Percentiles rank a stretch among this genome's conserved stretches.
These are phyloP conservation scores for Isaurus tuberculatus DNA, from an alignment of 92 coral and sea anemone species.

Conservation along the genomic window DNA sequence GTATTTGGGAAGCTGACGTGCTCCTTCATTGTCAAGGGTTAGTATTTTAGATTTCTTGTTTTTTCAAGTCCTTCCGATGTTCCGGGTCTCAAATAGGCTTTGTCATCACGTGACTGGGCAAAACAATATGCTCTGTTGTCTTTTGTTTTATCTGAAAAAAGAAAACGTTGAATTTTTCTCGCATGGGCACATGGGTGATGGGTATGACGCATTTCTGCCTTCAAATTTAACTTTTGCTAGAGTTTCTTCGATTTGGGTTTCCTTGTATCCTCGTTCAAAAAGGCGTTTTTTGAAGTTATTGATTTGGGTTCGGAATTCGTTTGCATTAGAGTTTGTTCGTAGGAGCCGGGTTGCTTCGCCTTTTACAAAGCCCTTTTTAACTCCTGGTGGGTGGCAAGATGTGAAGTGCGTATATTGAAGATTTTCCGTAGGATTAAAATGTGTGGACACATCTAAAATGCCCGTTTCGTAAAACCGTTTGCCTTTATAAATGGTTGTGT, in stretches of 20 bases:
- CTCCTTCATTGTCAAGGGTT: slow-evolving; percentile 24
- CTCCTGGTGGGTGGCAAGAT: slow-evolving; percentile 52
- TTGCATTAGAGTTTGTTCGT: slow-evolving; percentile 32
- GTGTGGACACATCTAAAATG: slow-evolving; percentile 43
- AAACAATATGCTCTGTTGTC: slow-evolving; percentile 34
- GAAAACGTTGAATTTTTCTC: slow-evolving; percentile 25
- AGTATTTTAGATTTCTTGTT: slow-evolving; percentile 12
- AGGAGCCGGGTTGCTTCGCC: slow-evolving; percentile 52
- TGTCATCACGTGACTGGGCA: slow-evolving; percentile 53
- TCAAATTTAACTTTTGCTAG: neutral
- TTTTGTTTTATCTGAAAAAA: slow-evolving; percentile 8
- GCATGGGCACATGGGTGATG: slow-evolving; percentile 59
- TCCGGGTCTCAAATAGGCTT: slow-evolving; percentile 64
- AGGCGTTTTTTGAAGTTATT: slow-evolving; percentile 21
- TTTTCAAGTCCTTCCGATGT: slow-evolving; percentile 42
- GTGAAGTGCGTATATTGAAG: slow-evolving; percentile 50
- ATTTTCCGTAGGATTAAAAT: slow-evolving; percentile 50
- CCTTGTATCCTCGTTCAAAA: neutral
- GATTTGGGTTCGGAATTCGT: slow-evolving; percentile 4
- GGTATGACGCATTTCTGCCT: slow-evolving; percentile 35
- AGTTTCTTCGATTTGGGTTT: neutral
- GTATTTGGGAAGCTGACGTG: slow-evolving; percentile 27
- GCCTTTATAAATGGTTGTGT: slow-evolving; percentile 30
- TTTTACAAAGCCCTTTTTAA: slow-evolving; percentile 25
- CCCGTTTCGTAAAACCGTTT: slow-evolving; percentile 17